These are phyloP conservation scores for Caenorhabditis macrosperma DNA, from an alignment of 2,888 invertebrate genomes.

Conservation along the genomic window DNA sequence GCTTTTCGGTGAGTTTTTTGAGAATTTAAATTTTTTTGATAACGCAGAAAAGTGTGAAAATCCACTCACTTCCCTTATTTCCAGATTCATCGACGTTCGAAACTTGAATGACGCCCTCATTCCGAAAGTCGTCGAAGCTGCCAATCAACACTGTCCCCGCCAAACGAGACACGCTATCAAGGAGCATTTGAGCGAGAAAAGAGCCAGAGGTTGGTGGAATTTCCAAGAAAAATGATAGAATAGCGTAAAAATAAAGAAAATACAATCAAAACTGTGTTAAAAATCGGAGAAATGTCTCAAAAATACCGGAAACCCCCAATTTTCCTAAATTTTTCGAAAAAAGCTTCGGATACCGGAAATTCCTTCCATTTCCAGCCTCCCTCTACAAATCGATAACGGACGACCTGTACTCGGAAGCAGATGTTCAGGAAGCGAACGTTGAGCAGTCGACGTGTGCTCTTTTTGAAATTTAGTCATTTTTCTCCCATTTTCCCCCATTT, in stretches of 20 bases:
- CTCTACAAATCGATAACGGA: slow-evolving; percentile 36
- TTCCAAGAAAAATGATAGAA: not conserved
- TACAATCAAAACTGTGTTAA: too few relatives aligned
- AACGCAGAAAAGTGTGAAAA: not conserved
- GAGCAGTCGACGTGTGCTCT: slow-evolving; percentile 38
- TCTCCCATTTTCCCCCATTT: not conserved
- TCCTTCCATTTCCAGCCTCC: slow-evolving; percentile 43
- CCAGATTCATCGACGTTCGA: slow-evolving; percentile 52
- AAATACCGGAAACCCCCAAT: too few relatives aligned
- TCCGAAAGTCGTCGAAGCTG: slow-evolving; percentile 57
- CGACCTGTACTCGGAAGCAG: slow-evolving; percentile 33
- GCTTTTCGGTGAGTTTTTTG: slow-evolving; percentile 39
- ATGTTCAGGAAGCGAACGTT: slow-evolving; percentile 20
- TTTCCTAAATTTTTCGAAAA: too few relatives aligned
- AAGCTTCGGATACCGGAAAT: too few relatives aligned
- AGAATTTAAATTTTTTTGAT: not conserved
- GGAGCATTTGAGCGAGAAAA: slow-evolving; percentile 54
- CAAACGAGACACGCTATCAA: slow-evolving; percentile 53
- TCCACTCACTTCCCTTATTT: not conserved
- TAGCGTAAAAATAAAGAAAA: not conserved
- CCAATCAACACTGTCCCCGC: slow-evolving; percentile 29
- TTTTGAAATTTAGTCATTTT: slow-evolving; percentile 35
- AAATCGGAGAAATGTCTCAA: too few relatives aligned
- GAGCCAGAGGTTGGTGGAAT: slow-evolving; percentile 36
- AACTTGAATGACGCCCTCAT: slow-evolving; percentile 49